These are phyloP conservation scores for Mimumesa dahlbomi DNA, from an alignment of 2,888 invertebrate genomes.

Conservation along the genomic window DNA sequence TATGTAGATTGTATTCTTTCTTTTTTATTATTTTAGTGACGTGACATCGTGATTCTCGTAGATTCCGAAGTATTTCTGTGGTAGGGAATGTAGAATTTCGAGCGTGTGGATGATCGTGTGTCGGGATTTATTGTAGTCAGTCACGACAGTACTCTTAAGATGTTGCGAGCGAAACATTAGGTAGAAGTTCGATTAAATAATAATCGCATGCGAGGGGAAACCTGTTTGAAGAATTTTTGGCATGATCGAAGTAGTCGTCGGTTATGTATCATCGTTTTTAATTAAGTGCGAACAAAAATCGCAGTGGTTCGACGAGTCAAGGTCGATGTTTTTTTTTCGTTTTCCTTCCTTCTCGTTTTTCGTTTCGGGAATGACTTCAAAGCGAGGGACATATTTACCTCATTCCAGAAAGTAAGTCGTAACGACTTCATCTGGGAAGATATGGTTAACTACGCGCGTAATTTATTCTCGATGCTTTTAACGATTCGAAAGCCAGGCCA, in stretches of 20 bases:
- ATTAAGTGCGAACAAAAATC: not conserved
- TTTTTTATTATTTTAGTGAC: too few species aligned
- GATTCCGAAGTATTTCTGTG: too few species aligned
- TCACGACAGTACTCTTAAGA: too few species aligned
- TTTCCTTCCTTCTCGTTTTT: not conserved
- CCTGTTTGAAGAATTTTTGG: conserved; percentile 19
- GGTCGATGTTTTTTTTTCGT: not conserved
- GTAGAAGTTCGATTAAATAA: conserved; percentile 1
- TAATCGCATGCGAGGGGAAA: not conserved
- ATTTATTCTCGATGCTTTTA: conserved; percentile 35
- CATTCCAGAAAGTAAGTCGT: conserved; percentile 6
- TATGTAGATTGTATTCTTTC: too few species aligned
- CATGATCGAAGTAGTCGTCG: not conserved
- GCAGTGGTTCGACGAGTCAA: conserved; percentile 1
- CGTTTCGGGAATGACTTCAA: not conserved
- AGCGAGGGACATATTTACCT: conserved; percentile 4
- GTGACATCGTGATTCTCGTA: too few species aligned
- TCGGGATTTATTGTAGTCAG: too few species aligned
- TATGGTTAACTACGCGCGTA: conserved; percentile 28
- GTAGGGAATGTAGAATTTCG: not conserved
- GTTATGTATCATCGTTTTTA: not conserved
- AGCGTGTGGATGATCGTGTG: too few species aligned
- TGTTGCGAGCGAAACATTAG: not conserved
- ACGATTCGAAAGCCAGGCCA: conserved; percentile 22
- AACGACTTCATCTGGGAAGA: conserved; percentile 17